Evolutionary conservation across 2,888 invertebrate species (phyloP).

Genomic region (Alloplasta piceator): DNA sequence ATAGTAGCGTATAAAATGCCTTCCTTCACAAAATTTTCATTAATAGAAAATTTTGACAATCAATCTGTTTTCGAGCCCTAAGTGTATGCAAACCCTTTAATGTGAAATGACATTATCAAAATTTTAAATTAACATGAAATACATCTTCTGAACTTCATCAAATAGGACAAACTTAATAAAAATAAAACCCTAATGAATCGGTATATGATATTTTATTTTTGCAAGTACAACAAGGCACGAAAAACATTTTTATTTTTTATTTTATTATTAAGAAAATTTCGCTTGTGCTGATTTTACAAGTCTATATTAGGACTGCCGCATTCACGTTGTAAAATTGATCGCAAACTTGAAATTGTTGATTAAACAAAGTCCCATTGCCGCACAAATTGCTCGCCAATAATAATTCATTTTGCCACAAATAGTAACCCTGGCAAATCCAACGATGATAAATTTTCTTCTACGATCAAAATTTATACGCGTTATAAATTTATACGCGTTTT

Average conservation of each 20-base stretch:
- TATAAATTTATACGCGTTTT: too few species aligned
- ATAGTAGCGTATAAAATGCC: too few species aligned
- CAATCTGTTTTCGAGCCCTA: too few species aligned
- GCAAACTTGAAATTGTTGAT: slow-evolving; percentile 88
- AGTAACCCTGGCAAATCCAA: slow-evolving; percentile 85
- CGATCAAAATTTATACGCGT: neutral
- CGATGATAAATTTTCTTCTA: neutral
- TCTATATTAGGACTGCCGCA: slow-evolving; percentile 87
- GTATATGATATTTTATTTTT: neutral
- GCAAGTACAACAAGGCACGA: slow-evolving; percentile 2
- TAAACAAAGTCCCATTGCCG: slow-evolving; percentile 87
- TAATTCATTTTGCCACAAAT: slow-evolving; percentile 86
- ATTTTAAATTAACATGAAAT: too few species aligned
- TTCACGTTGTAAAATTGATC: slow-evolving; percentile 88
- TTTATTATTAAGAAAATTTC: neutral
- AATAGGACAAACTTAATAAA: too few species aligned
- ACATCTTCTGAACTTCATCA: too few species aligned
- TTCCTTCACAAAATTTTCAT: too few species aligned
- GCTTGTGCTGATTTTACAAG: slow-evolving; percentile 80
- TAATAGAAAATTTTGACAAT: too few species aligned
- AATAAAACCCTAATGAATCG: too few species aligned
- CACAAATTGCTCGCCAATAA: slow-evolving; percentile 86
- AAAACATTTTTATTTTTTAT: neutral
- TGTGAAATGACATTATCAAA: too few species aligned
- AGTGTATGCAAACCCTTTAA: too few species aligned